phyloP scores from a whole-genome alignment of 2,113 vertebrate species.

The Orthonyx spaldingii region DNA sequence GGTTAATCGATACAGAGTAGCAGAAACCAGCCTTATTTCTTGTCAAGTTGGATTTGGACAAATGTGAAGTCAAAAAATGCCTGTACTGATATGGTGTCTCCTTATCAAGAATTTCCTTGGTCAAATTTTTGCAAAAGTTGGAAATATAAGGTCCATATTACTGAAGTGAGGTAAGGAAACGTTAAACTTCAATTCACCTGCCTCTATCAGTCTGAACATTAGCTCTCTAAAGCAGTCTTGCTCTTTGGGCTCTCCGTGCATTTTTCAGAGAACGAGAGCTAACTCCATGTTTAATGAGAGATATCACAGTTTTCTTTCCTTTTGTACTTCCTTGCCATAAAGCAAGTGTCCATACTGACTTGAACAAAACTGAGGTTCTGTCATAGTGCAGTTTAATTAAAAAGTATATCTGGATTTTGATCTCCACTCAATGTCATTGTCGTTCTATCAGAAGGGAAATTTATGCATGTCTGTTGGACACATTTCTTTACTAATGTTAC shows the following conservation, averaged over 20 bases:
- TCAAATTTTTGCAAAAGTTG: neutral
- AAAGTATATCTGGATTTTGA: neutral
- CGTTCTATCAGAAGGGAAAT: neutral
- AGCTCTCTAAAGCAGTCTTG: neutral
- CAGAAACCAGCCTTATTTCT: neutral
- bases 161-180: neutral
- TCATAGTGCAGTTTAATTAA: neutral
- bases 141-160: neutral
- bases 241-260: neutral
- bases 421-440: neutral
- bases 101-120: neutral
- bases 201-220: neutral
- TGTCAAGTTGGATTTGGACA: neutral
- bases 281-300: neutral
- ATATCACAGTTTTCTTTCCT: neutral
- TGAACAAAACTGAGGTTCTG: neutral
- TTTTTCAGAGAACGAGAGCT: neutral
- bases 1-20: neutral
- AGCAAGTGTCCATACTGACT: neutral
- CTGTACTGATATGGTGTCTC: neutral
- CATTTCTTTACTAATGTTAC: neutral
- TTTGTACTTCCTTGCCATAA: neutral
- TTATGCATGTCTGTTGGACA: fast-evolving
- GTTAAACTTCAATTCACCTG: neutral
- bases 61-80: neutral